A percentile compares a stretch with the other conserved stretches of the same genome.
Evolutionary conservation across 2,113 vertebrate genomes (phyloP).

Genomic region (Oncorhynchus mykiss): DNA sequence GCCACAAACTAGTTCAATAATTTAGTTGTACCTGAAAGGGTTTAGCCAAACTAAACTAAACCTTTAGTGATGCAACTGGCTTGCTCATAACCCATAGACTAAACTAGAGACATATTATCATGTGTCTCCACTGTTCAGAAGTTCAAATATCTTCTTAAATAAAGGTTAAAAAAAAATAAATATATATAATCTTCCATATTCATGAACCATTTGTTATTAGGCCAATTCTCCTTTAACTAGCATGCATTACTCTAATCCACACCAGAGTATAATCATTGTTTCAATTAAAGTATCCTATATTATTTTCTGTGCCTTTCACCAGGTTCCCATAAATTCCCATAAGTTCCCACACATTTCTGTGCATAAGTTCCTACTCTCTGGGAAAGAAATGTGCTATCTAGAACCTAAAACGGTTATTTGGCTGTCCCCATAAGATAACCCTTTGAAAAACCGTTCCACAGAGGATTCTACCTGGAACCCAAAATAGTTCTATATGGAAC

Average conservation of each 20-base stretch:
- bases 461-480: no score
- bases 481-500: no score
- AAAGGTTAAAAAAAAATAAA: no score
- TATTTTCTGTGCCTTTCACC: no score
- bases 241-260: neutral
- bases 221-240: neutral
- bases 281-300: no score
- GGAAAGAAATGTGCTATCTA: no score
- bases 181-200: neutral
- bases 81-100: neutral
- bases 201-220: neutral
- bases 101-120: neutral
- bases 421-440: no score
- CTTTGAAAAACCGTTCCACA: no score
- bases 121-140: neutral
- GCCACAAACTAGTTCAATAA: neutral
- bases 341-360: neutral
- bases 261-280: neutral
- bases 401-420: no score
- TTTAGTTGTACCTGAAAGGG: neutral
- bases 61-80: constrained; percentile 1
- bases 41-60: neutral
- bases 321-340: no score
- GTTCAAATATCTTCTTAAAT: neutral
- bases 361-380: neutral